Conservation (phyloP, 2,797 vertebrate species). For the Peromyscus aztecus region DNA sequence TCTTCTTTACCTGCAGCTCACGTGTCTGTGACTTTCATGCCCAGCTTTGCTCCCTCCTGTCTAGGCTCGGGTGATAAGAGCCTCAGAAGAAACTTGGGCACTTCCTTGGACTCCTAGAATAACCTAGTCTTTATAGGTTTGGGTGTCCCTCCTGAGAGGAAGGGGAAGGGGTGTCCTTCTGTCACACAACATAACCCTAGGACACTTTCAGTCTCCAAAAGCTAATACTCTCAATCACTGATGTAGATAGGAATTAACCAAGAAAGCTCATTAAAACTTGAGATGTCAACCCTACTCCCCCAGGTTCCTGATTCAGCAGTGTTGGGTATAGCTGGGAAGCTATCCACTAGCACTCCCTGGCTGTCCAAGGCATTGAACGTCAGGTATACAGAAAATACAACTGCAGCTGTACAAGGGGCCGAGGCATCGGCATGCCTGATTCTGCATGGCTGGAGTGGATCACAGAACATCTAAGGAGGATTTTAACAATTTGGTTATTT, state of each 20-base stretch:
- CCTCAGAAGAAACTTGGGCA: background rate
- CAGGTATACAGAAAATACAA: background rate
- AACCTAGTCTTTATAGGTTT: accelerated
- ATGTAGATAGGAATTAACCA: background rate
- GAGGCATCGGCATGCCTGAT: accelerated
- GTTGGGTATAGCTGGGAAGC: background rate
- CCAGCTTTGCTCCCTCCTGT: accelerated
- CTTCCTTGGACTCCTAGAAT: accelerated
- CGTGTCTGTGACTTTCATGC: accelerated
- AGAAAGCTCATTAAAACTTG: background rate
- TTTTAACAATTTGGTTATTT: background rate
- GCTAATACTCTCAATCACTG: background rate
- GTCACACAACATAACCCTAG: background rate
- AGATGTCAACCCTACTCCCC: accelerated
- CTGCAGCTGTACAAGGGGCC: background rate
- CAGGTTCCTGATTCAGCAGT: background rate
- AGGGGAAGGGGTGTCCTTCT: background rate
- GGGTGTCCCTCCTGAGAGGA: background rate
- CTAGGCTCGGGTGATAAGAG: too few relatives aligned
- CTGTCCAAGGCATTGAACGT: background rate
- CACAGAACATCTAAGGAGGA: background rate
- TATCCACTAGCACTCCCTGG: background rate
- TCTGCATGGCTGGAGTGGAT: background rate
- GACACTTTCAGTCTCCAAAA: background rate
- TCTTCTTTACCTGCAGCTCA: too few relatives aligned